Base-by-base conservation (phyloP, 2,888 invertebrate genomes). In the Acleris holmiana region DNA sequence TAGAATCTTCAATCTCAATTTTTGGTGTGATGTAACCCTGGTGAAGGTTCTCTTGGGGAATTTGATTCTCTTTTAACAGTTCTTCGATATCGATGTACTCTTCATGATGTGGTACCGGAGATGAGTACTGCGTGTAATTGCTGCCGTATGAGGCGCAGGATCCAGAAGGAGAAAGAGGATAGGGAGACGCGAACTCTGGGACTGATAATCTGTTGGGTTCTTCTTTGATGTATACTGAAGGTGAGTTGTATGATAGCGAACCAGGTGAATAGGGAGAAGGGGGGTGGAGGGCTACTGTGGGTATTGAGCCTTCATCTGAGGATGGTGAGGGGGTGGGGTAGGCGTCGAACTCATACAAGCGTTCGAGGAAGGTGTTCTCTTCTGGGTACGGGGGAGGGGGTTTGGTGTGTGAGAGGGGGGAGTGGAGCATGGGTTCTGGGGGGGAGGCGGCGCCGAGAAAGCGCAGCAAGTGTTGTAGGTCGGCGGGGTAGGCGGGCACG, bases 11-110 rank as follows among this genome's bases (percentile, higher is more conserved):
- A 1, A 91, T 82, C 77, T 94, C 94, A 65, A 93, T 84, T 81
- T 94, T 94, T 59, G 94, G 94, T 61, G 89, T 91, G 64, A 92
- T 74, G 71, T 83, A 90, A 76, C 70, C 82, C 15, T 86, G 89
- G 67, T 85, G 93, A 73, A 83, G 78, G 68, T 85, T 88, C 35
- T 93, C 93, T 83, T 93, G 93, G 15, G 91, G 74, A 65, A 92
- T 91, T 72, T 93, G 93, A 72, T 94, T 94, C 70, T 93, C 93
- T 83, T 94, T 93, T 53, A 94, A 77, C 29, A 94, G 83, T 71
- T 94, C 94, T 69, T 94, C 93, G 62, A 95, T 94, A 70, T 95
- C 94, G 15, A 95, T 93, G 44, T 94, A 94, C 70, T 94, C 93
- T 71, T 94, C 94, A 86, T 94, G 94, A 71, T 93, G 74, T 88